Evolutionary conservation across 2,113 vertebrate genomes (phyloP).

Genomic region (Edolisoma coerulescens): DNA sequence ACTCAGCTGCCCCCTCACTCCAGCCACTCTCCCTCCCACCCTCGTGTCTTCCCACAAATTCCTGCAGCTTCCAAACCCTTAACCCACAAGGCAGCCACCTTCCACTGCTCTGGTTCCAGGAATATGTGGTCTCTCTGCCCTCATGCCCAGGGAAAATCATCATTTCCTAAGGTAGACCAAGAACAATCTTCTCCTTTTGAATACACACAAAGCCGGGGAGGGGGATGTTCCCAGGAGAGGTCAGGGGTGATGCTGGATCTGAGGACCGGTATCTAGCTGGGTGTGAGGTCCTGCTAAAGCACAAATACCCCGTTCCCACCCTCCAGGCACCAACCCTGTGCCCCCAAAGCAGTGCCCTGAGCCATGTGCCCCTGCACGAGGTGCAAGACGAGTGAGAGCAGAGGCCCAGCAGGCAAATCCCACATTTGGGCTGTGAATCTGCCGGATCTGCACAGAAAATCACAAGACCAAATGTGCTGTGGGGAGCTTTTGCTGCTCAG

Average conservation of each 20-base stretch:
- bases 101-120: neutral
- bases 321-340: neutral
- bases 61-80: neutral
- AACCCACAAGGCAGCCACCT: neutral
- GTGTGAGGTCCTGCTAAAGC: neutral
- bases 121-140: neutral
- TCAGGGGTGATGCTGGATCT: neutral
- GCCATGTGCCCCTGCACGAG: neutral
- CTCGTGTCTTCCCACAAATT: neutral
- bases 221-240: neutral
- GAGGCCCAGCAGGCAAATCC: neutral
- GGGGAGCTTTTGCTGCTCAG: neutral
- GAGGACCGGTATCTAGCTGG: neutral
- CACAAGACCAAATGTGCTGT: neutral
- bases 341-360: neutral
- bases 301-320: neutral
- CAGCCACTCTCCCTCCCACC: neutral
- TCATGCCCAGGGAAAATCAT: neutral
- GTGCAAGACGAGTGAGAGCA: neutral
- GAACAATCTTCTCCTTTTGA: neutral
- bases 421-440: neutral
- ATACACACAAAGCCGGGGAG: neutral
- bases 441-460: no score
- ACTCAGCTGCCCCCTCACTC: neutral
- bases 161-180: neutral